phyloP scores from a whole-genome alignment of 2,113 vertebrate genomes.

The Archocentrus centrarchus region DNA sequence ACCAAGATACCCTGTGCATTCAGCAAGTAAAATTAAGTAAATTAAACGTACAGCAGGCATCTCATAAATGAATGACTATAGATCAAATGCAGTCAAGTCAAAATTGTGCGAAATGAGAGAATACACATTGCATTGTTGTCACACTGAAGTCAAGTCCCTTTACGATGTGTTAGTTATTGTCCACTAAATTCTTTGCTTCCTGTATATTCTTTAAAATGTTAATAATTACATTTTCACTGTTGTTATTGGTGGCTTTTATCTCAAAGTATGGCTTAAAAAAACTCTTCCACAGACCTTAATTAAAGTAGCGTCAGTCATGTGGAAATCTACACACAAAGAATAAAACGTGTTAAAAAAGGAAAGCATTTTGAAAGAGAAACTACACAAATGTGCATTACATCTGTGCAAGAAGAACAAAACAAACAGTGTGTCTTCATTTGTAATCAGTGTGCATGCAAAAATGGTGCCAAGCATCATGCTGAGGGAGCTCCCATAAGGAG shows the following conservation, averaged over 20 bases:
- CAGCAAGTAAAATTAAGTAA: neutral
- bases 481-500: conserved; percentile 59
- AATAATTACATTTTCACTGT: neutral
- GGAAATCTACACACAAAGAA: conserved; percentile 1
- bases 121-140: neutral
- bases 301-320: neutral
- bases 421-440: conserved; percentile 71
- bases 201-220: neutral
- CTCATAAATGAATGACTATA: neutral
- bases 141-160: neutral
- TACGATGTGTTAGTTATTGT: neutral
- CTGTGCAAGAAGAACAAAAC: conserved; percentile 47
- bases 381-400: conserved; percentile 12
- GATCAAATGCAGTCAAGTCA: neutral
- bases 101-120: neutral
- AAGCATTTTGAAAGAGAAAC: conserved; percentile 15
- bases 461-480: conserved; percentile 58
- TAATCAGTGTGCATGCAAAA: conserved; percentile 55
- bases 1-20: neutral
- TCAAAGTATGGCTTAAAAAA: neutral
- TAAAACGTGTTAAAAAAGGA: conserved; percentile 37
- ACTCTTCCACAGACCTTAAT: neutral
- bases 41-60: neutral
- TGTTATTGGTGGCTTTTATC: neutral
- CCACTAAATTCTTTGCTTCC: neutral